A percentile compares a stretch with the other conserved stretches of the same genome.
Conservation (phyloP, 2,888 invertebrate species). For the Celastrina argiolus region DNA sequence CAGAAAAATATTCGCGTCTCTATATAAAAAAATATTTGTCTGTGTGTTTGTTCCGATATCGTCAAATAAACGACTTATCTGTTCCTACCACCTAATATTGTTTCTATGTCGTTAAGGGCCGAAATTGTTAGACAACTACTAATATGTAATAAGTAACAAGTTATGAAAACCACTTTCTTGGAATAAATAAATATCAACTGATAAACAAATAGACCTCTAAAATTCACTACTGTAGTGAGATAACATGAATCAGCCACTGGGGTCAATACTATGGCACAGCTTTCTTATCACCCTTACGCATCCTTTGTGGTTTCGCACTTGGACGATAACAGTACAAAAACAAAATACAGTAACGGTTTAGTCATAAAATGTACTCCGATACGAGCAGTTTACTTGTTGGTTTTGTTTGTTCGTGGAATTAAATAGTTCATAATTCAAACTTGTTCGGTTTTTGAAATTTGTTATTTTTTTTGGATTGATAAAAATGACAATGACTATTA, state of each 20-base stretch:
- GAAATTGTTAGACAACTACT: too few relatives aligned
- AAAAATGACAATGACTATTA: slow-evolving; percentile 45
- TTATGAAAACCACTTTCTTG: too few relatives aligned
- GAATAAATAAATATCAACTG: too few relatives aligned
- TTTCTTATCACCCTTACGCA: slow-evolving; percentile 26
- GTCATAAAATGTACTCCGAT: neutral
- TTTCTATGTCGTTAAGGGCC: too few relatives aligned
- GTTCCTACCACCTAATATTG: too few relatives aligned
- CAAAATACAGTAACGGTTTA: neutral
- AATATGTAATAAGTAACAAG: too few relatives aligned
- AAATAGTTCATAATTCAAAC: neutral
- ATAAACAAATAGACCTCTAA: neutral
- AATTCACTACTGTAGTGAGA: neutral
- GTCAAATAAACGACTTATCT: too few relatives aligned
- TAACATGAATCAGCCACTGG: neutral
- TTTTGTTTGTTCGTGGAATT: neutral
- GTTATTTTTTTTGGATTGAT: slow-evolving; percentile 19
- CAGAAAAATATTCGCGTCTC: too few relatives aligned
- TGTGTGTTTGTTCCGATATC: too few relatives aligned
- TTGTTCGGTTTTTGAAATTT: neutral
- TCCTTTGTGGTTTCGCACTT: slow-evolving; percentile 18
- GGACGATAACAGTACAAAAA: slow-evolving; percentile 14
- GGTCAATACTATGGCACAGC: slow-evolving; percentile 1
- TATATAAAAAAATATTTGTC: too few relatives aligned
- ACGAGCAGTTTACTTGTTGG: slow-evolving; percentile 12